A percentile compares a stretch with the other conserved stretches of the same genome.
phyloP scores from a whole-genome alignment of 2,888 invertebrate species.

The Cerastis rubricosa region DNA sequence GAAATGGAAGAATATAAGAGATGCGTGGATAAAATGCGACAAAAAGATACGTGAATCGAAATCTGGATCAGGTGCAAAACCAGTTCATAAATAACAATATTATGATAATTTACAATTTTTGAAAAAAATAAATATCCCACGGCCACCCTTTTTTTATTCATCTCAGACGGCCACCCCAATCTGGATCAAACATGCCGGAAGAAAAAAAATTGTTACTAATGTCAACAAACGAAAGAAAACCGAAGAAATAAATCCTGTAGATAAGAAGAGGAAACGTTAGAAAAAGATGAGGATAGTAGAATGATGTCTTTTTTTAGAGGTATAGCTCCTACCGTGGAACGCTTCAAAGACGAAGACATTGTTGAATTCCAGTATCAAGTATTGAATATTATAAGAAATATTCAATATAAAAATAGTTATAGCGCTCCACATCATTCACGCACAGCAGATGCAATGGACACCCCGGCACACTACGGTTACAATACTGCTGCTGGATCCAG shows the following conservation, averaged over 20 bases:
- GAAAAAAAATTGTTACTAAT: conserved; percentile 11
- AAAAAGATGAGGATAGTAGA: conserved; percentile 65
- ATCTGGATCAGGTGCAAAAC: conserved; percentile 8
- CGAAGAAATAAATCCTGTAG: conserved; percentile 55
- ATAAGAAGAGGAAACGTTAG: conserved; percentile 61
- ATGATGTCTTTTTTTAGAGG: conserved; percentile 64
- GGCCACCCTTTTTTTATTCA: too few species aligned
- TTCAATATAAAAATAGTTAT: conserved; percentile 45
- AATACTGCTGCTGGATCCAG: conserved; percentile 62
- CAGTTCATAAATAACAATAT: conserved; percentile 33
- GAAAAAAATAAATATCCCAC: too few species aligned
- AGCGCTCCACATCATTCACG: conserved; percentile 35
- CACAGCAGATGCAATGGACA: conserved; percentile 4
- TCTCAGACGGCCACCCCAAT: conserved; percentile 5
- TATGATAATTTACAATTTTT: conserved; percentile 35
- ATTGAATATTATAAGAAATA: conserved; percentile 51
- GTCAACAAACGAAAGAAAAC: conserved; percentile 27
- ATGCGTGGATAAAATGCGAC: too few species aligned
- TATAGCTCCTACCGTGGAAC: conserved; percentile 58
- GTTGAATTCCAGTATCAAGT: conserved; percentile 67
- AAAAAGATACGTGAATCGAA: conserved; percentile 4
- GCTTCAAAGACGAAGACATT: conserved; percentile 63
- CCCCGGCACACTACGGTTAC: conserved; percentile 12
- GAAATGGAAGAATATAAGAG: too few species aligned
- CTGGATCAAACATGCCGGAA: conserved; percentile 5